These are phyloP conservation scores for Cyclopterus lumpus DNA, from an alignment of 2,797 vertebrate species.

Conservation along the genomic window DNA sequence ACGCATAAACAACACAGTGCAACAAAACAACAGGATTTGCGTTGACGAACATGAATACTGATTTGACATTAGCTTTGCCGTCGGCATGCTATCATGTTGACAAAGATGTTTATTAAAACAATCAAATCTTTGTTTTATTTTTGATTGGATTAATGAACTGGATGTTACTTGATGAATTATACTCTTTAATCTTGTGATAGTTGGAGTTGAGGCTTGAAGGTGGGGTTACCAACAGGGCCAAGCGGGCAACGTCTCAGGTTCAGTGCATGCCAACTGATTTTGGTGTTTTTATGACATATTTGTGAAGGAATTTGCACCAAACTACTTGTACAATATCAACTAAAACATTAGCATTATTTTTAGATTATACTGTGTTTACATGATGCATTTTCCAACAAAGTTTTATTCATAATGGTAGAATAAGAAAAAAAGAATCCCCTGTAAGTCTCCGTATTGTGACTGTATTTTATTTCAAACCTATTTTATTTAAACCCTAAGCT, in stretches of 20 bases:
- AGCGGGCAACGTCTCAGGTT: neutral
- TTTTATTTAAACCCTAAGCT: too few relatives aligned
- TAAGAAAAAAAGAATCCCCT: neutral
- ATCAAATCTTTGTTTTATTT: neutral
- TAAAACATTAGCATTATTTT: neutral
- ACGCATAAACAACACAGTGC: neutral
- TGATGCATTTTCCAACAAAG: neutral
- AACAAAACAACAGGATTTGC: neutral
- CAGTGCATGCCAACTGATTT: neutral
- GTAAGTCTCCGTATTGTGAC: neutral
- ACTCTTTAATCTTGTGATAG: neutral
- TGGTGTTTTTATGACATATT: neutral
- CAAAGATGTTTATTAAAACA: neutral
- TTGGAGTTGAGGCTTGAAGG: neutral
- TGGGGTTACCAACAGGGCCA: neutral
- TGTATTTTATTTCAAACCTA: neutral
- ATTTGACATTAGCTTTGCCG: neutral
- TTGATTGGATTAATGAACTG: neutral
- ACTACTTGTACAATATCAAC: neutral
- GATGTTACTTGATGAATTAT: neutral
- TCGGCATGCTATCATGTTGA: neutral
- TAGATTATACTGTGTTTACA: neutral
- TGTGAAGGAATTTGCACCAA: neutral
- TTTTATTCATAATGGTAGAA: neutral
- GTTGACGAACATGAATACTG: neutral